Conservation (phyloP, 30 jellyfish, hydroid and myxozoan species). For the Pseudorhiza aurosa region DNA sequence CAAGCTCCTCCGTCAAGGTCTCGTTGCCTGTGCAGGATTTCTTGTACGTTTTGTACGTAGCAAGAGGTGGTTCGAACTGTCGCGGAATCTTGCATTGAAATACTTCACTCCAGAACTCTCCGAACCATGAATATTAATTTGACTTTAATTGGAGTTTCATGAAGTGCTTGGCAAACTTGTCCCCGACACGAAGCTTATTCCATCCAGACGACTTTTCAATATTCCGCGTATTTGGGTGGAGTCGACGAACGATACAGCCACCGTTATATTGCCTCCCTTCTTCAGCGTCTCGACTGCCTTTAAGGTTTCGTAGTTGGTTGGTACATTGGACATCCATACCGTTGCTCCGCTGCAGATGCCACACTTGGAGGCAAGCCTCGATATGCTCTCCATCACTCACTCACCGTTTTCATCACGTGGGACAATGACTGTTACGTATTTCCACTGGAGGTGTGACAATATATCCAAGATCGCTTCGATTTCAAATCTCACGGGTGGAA, state of each 20-base stretch:
- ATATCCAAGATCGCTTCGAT: slow-evolving; percentile 48
- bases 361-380: background rate
- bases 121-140: slow-evolving; percentile 38
- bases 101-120: slow-evolving; percentile 66
- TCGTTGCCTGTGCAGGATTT: slow-evolving; percentile 57
- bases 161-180: slow-evolving; percentile 32
- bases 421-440: slow-evolving; percentile 48
- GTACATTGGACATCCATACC: slow-evolving; percentile 11
- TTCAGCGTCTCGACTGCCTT: background rate
- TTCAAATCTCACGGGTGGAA: slow-evolving; percentile 55
- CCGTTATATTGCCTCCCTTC: slow-evolving; percentile 25
- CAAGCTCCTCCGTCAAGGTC: slow-evolving; percentile 1
- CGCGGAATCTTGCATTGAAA: slow-evolving; percentile 46
- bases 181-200: background rate
- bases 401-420: slow-evolving; percentile 58
- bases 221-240: slow-evolving; percentile 44
- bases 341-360: slow-evolving; percentile 53
- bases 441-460: slow-evolving; percentile 52
- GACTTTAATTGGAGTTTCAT: slow-evolving; percentile 17
- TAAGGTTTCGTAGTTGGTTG: background rate
- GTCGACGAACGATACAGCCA: slow-evolving; percentile 41
- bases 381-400: slow-evolving; percentile 14
- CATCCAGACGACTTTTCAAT: slow-evolving; percentile 17
- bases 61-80: background rate
- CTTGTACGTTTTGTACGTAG: background rate